Evolutionary conservation across 64 coral and sea anemone genomes (phyloP).

Genomic region (Cladopsammia gracilis): DNA sequence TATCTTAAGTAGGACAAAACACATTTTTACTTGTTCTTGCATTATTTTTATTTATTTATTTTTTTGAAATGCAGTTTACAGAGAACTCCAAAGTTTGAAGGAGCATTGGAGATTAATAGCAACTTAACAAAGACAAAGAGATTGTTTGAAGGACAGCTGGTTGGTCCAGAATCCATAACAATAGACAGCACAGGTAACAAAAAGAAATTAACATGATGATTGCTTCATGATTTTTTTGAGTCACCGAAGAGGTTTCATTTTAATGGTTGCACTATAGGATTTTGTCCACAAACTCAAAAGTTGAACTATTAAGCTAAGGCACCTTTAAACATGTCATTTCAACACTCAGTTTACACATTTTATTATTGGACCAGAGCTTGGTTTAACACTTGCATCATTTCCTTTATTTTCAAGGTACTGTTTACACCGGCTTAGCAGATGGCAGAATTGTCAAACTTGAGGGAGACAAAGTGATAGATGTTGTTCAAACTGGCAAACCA

Average conservation of each 20-base stretch:
- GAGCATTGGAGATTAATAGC: conserved; percentile 47
- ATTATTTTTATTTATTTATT: too few species aligned
- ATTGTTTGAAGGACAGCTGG: conserved; percentile 60
- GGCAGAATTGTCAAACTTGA: conserved; percentile 90
- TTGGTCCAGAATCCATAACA: conserved; percentile 69
- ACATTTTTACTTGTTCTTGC: too few species aligned
- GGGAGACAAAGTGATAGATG: conserved; percentile 82
- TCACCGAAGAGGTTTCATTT: too few species aligned
- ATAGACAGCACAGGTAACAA: conserved; percentile 43
- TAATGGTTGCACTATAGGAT: too few species aligned
- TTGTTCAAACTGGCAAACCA: conserved; percentile 77
- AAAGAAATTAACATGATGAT: neutral
- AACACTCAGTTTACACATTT: too few species aligned
- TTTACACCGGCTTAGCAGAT: conserved; percentile 82
- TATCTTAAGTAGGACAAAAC: too few species aligned
- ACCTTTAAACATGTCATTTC: too few species aligned
- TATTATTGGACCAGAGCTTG: too few species aligned
- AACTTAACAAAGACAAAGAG: conserved; percentile 41
- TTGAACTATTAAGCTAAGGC: too few species aligned
- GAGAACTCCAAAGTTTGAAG: conserved; percentile 47
- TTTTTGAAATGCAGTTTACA: conserved; percentile 14
- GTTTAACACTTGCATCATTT: neutral
- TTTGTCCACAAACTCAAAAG: too few species aligned
- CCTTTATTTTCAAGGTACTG: conserved; percentile 31
- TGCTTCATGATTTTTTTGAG: too few species aligned